Percentiles rank a stretch among this genome's conserved stretches.
phyloP scores from a whole-genome alignment of 2,888 invertebrate species.

The Dryadula phaetusa region DNA sequence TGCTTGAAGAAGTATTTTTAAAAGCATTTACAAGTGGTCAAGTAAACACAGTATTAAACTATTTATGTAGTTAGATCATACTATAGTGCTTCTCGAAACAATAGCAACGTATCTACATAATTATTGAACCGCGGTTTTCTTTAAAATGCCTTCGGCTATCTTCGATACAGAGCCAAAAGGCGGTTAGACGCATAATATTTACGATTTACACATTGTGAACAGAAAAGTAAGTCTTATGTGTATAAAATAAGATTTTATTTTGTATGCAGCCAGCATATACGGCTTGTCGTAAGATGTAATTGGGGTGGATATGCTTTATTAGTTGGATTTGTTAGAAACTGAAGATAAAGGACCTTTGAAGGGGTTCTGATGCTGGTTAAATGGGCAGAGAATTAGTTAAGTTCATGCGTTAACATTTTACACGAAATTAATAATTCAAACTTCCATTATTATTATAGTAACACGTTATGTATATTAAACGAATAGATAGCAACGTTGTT shows the following conservation, averaged over 20 bases:
- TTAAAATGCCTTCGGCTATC: constrained; percentile 39
- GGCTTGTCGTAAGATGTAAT: constrained; percentile 52
- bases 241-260: neutral
- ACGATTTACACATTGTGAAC: constrained; percentile 16
- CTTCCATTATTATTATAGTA: constrained; percentile 32
- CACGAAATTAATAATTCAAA: constrained; percentile 51
- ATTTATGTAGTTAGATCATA: constrained; percentile 19
- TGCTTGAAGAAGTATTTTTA: neutral
- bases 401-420: constrained; percentile 49
- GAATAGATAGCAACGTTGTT: neutral
- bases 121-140: constrained; percentile 38
- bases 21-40: neutral
- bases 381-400: constrained; percentile 57
- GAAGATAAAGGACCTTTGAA: constrained; percentile 62
- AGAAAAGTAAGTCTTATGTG: constrained; percentile 24
- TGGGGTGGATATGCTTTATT: constrained; percentile 65
- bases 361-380: constrained; percentile 59
- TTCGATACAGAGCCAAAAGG: constrained; percentile 33
- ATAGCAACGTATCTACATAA: constrained; percentile 39
- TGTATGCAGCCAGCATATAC: neutral
- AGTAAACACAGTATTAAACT: neutral
- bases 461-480: constrained; percentile 26
- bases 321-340: constrained; percentile 64
- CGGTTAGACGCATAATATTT: constrained; percentile 36
- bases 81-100: constrained; percentile 32